Evolutionary conservation across 2,888 invertebrate genomes (phyloP).

Genomic region (Stenotaenia linearis): DNA sequence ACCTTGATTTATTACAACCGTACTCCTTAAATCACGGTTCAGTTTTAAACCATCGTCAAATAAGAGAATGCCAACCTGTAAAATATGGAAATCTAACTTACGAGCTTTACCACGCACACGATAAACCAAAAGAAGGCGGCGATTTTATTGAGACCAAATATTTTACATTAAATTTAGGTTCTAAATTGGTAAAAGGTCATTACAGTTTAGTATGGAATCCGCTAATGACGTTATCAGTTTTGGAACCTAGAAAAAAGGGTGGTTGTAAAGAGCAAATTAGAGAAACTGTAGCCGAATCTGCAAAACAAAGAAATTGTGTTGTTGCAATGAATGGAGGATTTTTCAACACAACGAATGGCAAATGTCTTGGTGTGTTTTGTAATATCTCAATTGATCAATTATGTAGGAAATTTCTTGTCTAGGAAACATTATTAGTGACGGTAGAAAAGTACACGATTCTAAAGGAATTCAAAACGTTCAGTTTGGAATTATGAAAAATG

Average conservation of each 20-base stretch:
- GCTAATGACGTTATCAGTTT: conserved; percentile 43
- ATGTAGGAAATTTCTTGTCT: conserved; percentile 33
- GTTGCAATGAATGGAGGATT: conserved; percentile 48
- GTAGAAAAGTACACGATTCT: conserved; percentile 42
- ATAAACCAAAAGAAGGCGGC: background rate
- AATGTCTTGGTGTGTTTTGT: conserved; percentile 44
- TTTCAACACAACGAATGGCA: conserved; percentile 44
- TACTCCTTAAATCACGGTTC: conserved; percentile 40
- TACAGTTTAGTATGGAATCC: conserved; percentile 43
- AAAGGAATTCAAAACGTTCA: conserved; percentile 48
- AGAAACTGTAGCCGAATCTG: conserved; percentile 42
- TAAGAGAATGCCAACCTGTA: conserved; percentile 42
- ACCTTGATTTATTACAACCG: conserved; percentile 36
- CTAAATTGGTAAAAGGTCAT: conserved; percentile 34
- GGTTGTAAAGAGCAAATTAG: conserved; percentile 41
- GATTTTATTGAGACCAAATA: conserved; percentile 33
- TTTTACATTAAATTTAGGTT: conserved; percentile 33
- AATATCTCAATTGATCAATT: too few species aligned
- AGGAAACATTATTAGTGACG: conserved; percentile 47
- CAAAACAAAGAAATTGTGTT: conserved; percentile 42
- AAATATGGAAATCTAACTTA: conserved; percentile 43
- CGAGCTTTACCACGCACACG: conserved; percentile 37
- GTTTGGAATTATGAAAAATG: conserved; percentile 46
- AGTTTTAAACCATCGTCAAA: conserved; percentile 39
- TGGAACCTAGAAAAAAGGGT: conserved; percentile 44